These are phyloP conservation scores for Sebastes kiyomatsui DNA, from an alignment of 2,797 vertebrate genomes.

Conservation along the genomic window DNA sequence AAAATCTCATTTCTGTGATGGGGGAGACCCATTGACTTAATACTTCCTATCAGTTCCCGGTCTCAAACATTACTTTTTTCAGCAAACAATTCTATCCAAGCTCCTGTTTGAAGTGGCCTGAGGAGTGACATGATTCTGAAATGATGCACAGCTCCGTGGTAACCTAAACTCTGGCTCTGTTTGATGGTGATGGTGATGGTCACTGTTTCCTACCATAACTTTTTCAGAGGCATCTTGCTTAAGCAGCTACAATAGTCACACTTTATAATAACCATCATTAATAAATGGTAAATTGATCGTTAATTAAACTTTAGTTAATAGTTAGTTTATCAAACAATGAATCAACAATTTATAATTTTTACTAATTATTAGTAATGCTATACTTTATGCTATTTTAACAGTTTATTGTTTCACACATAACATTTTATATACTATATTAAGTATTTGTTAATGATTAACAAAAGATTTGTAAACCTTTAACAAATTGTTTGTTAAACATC, in stretches of 20 bases:
- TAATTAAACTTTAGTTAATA: too few species aligned
- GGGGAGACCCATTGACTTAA: not conserved
- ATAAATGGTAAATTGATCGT: too few species aligned
- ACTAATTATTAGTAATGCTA: too few species aligned
- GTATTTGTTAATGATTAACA: too few species aligned
- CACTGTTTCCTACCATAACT: not conserved
- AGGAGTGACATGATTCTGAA: not conserved
- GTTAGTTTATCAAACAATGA: too few species aligned
- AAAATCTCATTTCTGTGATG: constrained; percentile 3
- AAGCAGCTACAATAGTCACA: not conserved
- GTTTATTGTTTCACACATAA: too few species aligned
- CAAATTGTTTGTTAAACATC: too few species aligned
- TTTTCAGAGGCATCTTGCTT: not conserved
- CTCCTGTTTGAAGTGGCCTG: constrained; percentile 4
- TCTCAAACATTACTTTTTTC: not conserved
- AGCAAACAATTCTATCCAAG: not conserved
- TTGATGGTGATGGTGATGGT: not conserved
- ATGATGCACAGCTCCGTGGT: not conserved
- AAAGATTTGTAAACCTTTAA: too few species aligned
- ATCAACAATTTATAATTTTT: too few species aligned
- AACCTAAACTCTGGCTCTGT: not conserved
- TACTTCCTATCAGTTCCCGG: not conserved
- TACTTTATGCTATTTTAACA: too few species aligned
- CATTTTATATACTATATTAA: too few species aligned
- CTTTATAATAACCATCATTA: too few species aligned